Conservation (phyloP, 92 coral and sea anemone species). For the Ricordea florida region DNA sequence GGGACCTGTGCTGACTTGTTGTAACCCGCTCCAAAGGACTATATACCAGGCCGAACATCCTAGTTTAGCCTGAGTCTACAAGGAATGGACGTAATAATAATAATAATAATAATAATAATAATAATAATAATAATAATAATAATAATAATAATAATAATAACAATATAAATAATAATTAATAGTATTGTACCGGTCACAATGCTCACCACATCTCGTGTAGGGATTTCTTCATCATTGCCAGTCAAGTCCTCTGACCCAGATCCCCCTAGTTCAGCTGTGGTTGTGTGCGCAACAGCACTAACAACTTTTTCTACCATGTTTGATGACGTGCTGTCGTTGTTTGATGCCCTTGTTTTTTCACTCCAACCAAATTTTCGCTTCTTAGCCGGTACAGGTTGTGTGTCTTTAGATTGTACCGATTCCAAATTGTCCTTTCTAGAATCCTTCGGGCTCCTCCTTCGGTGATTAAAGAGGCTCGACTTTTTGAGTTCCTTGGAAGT, state of each 20-base stretch:
- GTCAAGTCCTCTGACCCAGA: conserved; percentile 16
- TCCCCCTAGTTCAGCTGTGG: conserved; percentile 6
- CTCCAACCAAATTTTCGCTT: conserved; percentile 1
- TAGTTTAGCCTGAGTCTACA: too few species aligned
- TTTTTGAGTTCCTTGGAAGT: conserved; percentile 70
- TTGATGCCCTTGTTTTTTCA: neutral
- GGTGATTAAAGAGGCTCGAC: conserved; percentile 41
- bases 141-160: neutral
- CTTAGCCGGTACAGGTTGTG: conserved; percentile 1
- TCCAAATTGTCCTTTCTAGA: neutral
- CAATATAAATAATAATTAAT: neutral
- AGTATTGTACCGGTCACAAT: neutral
- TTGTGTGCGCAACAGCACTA: conserved; percentile 34
- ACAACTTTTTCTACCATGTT: neutral
- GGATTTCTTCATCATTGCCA: conserved; percentile 26
- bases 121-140: too few species aligned
- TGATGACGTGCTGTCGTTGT: neutral
- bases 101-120: too few species aligned
- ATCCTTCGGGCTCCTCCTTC: conserved; percentile 12
- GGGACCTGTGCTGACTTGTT: too few species aligned
- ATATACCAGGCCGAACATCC: too few species aligned
- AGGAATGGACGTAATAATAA: too few species aligned
- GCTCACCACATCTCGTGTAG: conserved; percentile 59
- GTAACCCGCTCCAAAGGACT: too few species aligned
- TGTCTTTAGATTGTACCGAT: neutral